Conservation (phyloP, 2,797 vertebrate genomes). For the Pangasius sanitwongsei region DNA sequence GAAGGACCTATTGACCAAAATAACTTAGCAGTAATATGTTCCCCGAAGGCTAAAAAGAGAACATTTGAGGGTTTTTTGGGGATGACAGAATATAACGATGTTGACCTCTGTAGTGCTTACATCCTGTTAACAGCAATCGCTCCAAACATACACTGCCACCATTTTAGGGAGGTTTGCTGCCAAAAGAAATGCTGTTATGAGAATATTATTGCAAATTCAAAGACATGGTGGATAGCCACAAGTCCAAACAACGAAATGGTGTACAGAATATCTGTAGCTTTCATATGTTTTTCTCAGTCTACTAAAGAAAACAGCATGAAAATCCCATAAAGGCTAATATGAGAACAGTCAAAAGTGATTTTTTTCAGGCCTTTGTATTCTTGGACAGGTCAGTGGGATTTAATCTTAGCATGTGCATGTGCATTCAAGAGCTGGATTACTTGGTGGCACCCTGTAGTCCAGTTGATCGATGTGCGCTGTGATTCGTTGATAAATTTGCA, state of each 20-base stretch:
- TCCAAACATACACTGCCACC: conserved; percentile 47
- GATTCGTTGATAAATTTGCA: conserved; percentile 76
- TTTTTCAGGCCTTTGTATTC: conserved; percentile 45
- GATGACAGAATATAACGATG: conserved; percentile 64
- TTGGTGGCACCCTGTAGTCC: conserved; percentile 56
- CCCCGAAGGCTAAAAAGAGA: conserved; percentile 72
- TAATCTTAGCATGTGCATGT: conserved; percentile 60
- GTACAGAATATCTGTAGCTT: background rate
- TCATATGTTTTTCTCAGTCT: conserved; percentile 24
- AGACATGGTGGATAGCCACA: conserved; percentile 7
- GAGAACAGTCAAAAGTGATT: conserved; percentile 41
- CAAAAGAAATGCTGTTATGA: conserved; percentile 24
- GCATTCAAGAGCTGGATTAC: conserved; percentile 63
- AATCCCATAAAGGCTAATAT: conserved; percentile 25
- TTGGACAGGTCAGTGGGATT: conserved; percentile 49
- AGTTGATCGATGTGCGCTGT: conserved; percentile 69
- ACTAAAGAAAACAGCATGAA: conserved; percentile 28
- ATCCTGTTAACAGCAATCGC: conserved; percentile 58
- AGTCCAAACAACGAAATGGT: background rate
- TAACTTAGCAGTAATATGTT: conserved; percentile 78
- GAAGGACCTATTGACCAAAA: conserved; percentile 82
- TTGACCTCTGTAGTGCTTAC: conserved; percentile 67
- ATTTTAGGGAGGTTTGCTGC: conserved; percentile 52
- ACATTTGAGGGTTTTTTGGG: background rate
- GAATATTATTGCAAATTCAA: conserved; percentile 19